Base-by-base conservation (phyloP, 2,113 vertebrate species). In the Chaetorhynchus papuensis region DNA sequence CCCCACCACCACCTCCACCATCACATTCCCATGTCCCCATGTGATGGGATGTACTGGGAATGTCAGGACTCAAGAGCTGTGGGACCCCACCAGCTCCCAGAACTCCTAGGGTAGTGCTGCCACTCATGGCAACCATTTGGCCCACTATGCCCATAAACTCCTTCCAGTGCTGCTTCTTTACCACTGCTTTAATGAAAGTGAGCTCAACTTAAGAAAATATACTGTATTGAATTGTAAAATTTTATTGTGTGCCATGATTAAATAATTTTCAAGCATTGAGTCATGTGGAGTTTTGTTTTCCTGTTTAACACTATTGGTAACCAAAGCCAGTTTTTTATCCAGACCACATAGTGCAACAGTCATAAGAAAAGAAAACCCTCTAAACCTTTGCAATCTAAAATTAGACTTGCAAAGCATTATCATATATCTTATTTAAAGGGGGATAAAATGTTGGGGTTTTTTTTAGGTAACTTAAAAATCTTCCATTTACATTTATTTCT, bases 241-340 rank as follows among this genome's bases (percentile, higher is more conserved):
- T 94, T 94, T 85, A 93, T 68, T 83, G 35, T 83, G 37, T 44
- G 44, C 42, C 10, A 4, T n/a, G 64, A 87, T 92, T 90, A 87
- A 87, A 92, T 68, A 3, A 80, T 94, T 92, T 93, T 94, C 59
- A 80, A 78, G 31, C 56, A 68, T 4, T 83, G 68, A 91, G 41
- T 89, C 87, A 95, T 39, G 20, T 4, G 10, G 16, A 83, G 42
- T 42, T 92, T 87, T 94, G 56, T 87, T 97, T 96, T 90, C 76
- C 65, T 63, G 54, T 83, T 96, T 89, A 93, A 93, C 82, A 30
- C 57, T 92, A 31, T 70, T 53, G 20, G 57, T 92, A 72, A 71
- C 65, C 33, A 85, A 96, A 96, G 77, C 75, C 89, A 97, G 81
- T 83, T 93, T 94, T 96, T 86, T 85, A 90, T 95, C 71, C 83